phyloP scores from a whole-genome alignment of 2,113 vertebrate genomes.

The Hippopotamus amphibius region DNA sequence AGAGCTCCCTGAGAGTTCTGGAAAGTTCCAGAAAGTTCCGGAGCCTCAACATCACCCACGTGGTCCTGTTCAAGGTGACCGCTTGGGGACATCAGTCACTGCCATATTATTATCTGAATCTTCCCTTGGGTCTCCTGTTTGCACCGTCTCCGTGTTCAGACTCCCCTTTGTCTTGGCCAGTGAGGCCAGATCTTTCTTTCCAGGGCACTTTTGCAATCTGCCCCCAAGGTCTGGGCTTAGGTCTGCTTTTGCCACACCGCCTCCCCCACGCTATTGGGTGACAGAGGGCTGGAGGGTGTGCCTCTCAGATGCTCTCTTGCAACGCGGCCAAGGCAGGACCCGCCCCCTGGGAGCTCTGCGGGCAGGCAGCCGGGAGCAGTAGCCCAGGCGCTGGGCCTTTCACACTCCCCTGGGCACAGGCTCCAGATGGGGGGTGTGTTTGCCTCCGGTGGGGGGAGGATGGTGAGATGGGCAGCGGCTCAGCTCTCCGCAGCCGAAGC shows the following conservation, averaged over 20 bases:
- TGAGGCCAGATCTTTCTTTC: neutral
- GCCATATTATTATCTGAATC: neutral
- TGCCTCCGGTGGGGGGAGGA: neutral
- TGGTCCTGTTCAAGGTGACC: neutral
- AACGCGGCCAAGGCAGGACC: neutral
- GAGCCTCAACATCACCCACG: neutral
- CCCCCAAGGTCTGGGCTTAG: neutral
- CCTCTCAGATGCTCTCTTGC: neutral
- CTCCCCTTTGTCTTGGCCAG: neutral
- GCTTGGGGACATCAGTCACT: no score
- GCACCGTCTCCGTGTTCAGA: neutral
- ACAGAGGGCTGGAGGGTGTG: neutral
- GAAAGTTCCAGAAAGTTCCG: neutral
- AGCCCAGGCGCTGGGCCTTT: neutral
- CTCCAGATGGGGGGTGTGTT: neutral
- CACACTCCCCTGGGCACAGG: neutral
- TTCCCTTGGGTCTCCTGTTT: accelerated
- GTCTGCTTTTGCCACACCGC: neutral
- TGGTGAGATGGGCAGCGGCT: neutral
- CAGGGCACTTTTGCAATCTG: neutral
- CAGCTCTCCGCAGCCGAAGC: accelerated
- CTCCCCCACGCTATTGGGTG: neutral
- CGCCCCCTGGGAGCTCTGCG: neutral
- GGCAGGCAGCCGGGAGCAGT: neutral
- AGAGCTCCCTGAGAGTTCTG: neutral